phyloP scores from a whole-genome alignment of 2,797 vertebrate species.

The Epinephelus coioides region DNA sequence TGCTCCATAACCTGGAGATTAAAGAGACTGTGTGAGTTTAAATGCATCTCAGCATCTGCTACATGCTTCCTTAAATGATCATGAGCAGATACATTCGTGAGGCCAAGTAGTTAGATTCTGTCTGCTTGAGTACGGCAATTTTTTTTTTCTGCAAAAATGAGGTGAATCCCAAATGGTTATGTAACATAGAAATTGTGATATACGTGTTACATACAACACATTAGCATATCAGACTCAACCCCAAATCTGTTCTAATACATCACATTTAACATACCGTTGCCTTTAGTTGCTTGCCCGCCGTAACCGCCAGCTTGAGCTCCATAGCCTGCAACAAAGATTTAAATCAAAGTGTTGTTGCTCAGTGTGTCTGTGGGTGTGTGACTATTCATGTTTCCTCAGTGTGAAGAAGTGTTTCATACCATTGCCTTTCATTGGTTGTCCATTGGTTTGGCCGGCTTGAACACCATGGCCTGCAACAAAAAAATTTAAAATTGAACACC shows the following conservation, averaged over 20 bases:
- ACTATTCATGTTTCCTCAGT: neutral
- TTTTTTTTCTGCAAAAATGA: neutral
- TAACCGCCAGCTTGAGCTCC: constrained; percentile 51
- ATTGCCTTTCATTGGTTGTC: constrained; percentile 67
- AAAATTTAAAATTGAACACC: neutral
- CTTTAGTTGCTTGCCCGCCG: constrained; percentile 63
- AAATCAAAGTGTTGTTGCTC: neutral
- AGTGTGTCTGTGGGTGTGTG: neutral
- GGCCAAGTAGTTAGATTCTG: neutral
- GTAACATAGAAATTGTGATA: neutral
- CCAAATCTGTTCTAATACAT: neutral
- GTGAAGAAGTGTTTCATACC: constrained; percentile 16
- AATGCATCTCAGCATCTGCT: neutral
- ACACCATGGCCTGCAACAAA: constrained; percentile 60
- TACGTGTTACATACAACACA: neutral
- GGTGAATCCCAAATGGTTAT: neutral
- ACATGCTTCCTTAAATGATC: neutral
- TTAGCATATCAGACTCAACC: neutral
- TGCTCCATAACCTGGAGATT: constrained; percentile 47
- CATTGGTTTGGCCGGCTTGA: constrained; percentile 35
- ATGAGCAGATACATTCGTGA: neutral
- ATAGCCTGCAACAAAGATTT: constrained; percentile 50
- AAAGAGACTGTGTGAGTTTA: neutral
- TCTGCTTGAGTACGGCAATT: neutral
- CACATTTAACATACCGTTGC: constrained; percentile 46